These are phyloP conservation scores for Macrobrachium rosenbergii DNA, from an alignment of 1,140 invertebrate species.

Conservation along the genomic window DNA sequence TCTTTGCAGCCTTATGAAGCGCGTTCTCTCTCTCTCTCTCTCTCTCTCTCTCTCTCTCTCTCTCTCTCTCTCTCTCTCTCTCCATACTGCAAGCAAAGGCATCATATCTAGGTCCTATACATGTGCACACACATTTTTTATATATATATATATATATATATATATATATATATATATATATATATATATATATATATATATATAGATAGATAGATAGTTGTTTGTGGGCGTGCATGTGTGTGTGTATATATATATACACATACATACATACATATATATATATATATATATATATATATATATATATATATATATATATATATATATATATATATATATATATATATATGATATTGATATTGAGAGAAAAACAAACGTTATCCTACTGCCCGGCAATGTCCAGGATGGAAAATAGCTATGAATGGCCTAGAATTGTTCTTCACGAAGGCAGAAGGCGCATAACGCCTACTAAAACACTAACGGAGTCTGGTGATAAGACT, in stretches of 20 bases:
- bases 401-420: too few species aligned
- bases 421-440: too few species aligned
- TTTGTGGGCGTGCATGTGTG: neutral
- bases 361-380: too few species aligned
- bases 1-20: too few species aligned
- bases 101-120: neutral
- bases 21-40: too few species aligned
- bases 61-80: too few species aligned
- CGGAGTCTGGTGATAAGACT: too few species aligned
- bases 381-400: too few species aligned
- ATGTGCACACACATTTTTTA: neutral
- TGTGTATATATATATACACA: neutral
- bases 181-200: neutral
- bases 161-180: neutral
- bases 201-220: neutral
- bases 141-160: neutral
- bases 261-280: neutral
- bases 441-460: too few species aligned
- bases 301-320: neutral
- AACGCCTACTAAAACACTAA: too few species aligned
- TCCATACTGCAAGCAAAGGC: neutral
- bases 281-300: neutral
- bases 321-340: slow-evolving; percentile 8
- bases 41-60: neutral
- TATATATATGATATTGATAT: neutral